A percentile compares a stretch with the other conserved stretches of the same genome.
Evolutionary conservation across 2,797 vertebrate genomes (phyloP).

Genomic region (Tangara arthus): DNA sequence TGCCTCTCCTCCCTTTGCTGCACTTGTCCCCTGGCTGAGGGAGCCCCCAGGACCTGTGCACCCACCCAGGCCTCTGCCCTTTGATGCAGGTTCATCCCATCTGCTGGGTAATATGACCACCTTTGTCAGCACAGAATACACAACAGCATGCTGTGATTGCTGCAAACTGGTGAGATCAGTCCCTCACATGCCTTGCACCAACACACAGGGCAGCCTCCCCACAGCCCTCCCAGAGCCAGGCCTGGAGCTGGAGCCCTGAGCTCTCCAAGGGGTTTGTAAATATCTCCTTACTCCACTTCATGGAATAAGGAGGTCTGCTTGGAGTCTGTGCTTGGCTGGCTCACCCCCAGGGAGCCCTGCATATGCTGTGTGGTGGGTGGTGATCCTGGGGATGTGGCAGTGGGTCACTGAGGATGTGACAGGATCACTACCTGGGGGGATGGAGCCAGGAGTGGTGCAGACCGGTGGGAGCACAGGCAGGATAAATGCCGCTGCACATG

Average conservation of each 20-base stretch:
- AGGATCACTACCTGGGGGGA: not conserved
- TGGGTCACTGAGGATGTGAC: not conserved
- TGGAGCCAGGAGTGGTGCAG: not conserved
- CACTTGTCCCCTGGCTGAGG: not conserved
- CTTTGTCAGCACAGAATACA: not conserved
- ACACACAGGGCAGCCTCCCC: not conserved
- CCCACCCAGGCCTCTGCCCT: not conserved
- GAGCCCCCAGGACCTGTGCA: not conserved
- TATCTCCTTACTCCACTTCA: not conserved
- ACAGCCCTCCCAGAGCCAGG: not conserved
- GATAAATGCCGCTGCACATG: fast-evolving
- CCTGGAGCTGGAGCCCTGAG: not conserved
- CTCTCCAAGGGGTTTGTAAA: not conserved
- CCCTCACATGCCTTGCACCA: not conserved
- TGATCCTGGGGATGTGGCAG: not conserved
- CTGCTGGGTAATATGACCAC: fast-evolving
- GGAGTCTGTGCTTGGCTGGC: not conserved
- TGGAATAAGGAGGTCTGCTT: not conserved
- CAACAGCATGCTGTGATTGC: not conserved
- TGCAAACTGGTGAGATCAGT: not conserved
- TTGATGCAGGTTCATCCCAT: not conserved
- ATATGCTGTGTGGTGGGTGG: not conserved
- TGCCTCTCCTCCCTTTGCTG: not conserved
- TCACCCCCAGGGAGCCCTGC: fast-evolving
- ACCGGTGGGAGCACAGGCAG: not conserved